Conservation (phyloP, 2,113 vertebrate genomes). For the Rattus norvegicus region DNA sequence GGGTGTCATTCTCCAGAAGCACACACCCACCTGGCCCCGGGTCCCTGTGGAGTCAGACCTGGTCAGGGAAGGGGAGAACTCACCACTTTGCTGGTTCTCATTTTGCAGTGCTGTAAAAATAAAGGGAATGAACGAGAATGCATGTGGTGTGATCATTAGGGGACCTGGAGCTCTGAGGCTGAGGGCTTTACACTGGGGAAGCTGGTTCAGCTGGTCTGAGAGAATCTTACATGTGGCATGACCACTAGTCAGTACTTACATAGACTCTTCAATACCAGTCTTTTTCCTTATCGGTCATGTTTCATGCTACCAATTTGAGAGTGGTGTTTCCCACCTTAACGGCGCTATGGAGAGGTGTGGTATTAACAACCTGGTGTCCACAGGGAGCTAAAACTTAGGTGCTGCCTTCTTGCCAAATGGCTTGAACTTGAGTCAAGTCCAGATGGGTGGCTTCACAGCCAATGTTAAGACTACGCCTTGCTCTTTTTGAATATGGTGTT, state of each 20-base stretch:
- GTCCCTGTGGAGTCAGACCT: neutral
- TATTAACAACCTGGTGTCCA: rapidly evolving
- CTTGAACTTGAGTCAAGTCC: neutral
- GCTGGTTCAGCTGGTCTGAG: neutral
- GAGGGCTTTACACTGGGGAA: neutral
- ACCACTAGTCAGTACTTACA: neutral
- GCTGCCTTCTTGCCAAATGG: too few relatives aligned
- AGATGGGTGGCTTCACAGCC: neutral
- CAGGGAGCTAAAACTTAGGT: neutral
- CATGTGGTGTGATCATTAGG: conserved; percentile 54
- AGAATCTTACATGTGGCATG: neutral
- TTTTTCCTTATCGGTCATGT: neutral
- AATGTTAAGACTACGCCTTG: neutral
- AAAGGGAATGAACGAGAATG: conserved; percentile 57
- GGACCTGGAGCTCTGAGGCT: neutral
- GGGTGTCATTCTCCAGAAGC: neutral
- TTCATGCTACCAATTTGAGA: neutral
- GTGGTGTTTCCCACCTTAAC: neutral
- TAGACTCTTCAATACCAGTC: neutral
- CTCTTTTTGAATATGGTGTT: neutral
- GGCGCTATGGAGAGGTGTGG: neutral
- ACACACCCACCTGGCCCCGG: neutral
- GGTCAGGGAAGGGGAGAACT: neutral
- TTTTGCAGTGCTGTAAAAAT: conserved; percentile 83
- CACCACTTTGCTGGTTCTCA: conserved; percentile 37